A percentile compares a stretch with the other conserved stretches of the same genome.
Conservation (phyloP, 2,113 vertebrate species). For the Rhagologus leucostigma region DNA sequence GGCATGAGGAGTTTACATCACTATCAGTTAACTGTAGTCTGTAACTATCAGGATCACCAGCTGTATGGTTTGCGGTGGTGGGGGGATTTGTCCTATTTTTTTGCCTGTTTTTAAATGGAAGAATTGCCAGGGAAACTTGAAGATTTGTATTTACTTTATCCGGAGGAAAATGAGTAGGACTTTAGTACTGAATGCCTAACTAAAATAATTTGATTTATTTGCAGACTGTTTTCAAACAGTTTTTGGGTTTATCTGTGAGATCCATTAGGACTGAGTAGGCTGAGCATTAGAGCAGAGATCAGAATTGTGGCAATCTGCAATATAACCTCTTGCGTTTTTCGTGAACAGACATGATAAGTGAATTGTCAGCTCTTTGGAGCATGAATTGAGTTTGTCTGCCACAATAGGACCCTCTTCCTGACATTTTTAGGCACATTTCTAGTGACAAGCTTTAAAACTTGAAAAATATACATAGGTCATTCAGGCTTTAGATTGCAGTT, state of each 20-base stretch:
- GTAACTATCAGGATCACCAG: constrained; percentile 42
- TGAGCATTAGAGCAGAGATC: not conserved
- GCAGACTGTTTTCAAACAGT: not conserved
- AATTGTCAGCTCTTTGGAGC: not conserved
- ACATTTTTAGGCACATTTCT: not conserved
- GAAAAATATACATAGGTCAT: rapidly evolving
- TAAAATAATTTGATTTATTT: not conserved
- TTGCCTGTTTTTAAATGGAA: not conserved
- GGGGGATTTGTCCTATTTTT: not conserved
- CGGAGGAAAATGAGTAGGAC: not conserved
- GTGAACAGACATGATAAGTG: not conserved
- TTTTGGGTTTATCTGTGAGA: not conserved
- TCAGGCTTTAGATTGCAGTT: not conserved
- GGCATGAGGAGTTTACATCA: constrained; percentile 65
- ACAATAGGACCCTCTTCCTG: not conserved
- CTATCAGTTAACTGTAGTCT: constrained; percentile 64
- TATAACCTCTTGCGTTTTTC: not conserved
- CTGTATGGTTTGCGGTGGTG: not conserved
- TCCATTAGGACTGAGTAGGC: not conserved
- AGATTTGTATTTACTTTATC: constrained; percentile 22
- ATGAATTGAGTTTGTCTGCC: not conserved
- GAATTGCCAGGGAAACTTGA: constrained; percentile 33
- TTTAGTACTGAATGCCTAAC: not conserved
- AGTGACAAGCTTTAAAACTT: not conserved
- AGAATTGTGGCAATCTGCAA: not conserved